Evolutionary conservation across 2,113 vertebrate genomes (phyloP).

Genomic region (Pseudonaja textilis): DNA sequence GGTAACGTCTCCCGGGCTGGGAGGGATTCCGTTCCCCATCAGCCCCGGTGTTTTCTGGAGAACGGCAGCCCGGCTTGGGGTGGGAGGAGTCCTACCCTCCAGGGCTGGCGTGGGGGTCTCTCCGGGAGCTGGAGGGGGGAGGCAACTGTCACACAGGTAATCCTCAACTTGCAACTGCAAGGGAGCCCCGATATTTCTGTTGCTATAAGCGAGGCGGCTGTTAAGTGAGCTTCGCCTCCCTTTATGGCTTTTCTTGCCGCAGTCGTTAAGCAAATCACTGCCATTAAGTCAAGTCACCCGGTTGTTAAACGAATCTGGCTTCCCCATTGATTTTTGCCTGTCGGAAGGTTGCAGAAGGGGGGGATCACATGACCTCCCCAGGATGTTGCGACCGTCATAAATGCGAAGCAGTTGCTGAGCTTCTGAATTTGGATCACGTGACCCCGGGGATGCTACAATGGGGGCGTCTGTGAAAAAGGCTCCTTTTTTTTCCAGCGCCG

Average conservation of each 20-base stretch:
- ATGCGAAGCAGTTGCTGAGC: background rate
- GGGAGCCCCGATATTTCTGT: background rate
- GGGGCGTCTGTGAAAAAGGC: no score
- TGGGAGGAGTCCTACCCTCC: background rate
- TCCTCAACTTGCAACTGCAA: background rate
- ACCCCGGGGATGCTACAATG: no score
- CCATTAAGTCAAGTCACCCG: no score
- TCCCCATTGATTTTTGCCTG: no score
- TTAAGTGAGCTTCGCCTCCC: background rate
- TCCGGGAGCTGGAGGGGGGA: background rate
- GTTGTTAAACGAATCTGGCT: no score
- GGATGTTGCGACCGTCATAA: background rate
- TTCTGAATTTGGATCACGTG: no score
- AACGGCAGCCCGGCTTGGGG: background rate
- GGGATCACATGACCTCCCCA: no score
- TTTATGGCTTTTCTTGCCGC: background rate
- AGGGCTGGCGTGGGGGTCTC: background rate
- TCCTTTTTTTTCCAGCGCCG: no score
- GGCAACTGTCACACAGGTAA: background rate
- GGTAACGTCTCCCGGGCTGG: slow-evolving; percentile 73
- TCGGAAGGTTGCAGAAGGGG: no score
- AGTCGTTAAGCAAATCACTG: background rate
- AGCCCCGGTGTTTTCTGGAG: background rate
- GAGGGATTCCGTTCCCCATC: background rate
- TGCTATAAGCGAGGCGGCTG: background rate